Percentiles rank a stretch among this genome's conserved stretches.
These are phyloP conservation scores for Anisognathus igniventris DNA, from an alignment of 2,797 vertebrate genomes.

Conservation along the genomic window DNA sequence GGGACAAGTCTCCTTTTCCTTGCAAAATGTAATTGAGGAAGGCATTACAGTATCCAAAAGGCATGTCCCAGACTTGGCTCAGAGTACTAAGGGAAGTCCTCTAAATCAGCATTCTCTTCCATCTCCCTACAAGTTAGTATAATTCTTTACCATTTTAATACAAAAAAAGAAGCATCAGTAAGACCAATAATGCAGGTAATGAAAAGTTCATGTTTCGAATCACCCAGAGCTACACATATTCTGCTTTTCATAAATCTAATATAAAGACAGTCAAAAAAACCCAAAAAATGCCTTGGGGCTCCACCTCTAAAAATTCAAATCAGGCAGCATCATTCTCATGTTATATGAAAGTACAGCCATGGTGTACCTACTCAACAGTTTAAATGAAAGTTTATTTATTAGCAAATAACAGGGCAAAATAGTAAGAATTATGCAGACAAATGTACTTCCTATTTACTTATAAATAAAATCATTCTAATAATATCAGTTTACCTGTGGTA, in stretches of 20 bases:
- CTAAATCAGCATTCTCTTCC: neutral
- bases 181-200: neutral
- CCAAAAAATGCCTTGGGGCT: neutral
- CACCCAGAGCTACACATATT: neutral
- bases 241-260: neutral
- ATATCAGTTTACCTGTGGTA: neutral
- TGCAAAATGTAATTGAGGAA: neutral
- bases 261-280: neutral
- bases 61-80: neutral
- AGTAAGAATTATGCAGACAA: neutral
- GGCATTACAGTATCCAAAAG: neutral
- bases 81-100: neutral
- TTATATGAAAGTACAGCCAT: neutral
- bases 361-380: neutral
- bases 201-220: neutral
- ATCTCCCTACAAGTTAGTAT: neutral
- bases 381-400: neutral
- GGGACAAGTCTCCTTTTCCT: neutral
- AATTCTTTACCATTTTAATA: neutral
- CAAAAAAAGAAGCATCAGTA: neutral
- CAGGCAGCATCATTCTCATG: neutral
- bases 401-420: neutral
- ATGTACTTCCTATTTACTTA: neutral
- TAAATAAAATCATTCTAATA: neutral
- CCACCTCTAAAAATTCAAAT: neutral